phyloP scores from a whole-genome alignment of 2,113 vertebrate species.

The Oryzias javanicus region DNA sequence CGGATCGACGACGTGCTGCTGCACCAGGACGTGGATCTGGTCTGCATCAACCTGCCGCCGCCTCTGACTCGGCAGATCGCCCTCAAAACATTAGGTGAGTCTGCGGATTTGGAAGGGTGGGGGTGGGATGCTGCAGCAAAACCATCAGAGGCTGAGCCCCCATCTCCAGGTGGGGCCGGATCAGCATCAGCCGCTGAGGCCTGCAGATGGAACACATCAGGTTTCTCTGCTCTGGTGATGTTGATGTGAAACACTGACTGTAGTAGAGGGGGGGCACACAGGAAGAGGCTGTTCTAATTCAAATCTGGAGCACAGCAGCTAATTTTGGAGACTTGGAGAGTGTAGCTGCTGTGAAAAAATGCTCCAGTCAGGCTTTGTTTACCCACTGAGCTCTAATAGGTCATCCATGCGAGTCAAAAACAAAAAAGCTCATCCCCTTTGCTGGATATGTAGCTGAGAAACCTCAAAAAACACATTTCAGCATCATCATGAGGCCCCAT shows the following conservation, averaged over 20 bases:
- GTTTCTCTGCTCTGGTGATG: no score
- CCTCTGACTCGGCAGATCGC: conserved; percentile 95
- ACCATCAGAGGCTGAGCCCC: no score
- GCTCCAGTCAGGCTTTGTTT: conserved; percentile 37
- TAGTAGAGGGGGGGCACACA: background rate
- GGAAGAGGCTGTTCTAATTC: conserved; percentile 39
- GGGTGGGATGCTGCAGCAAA: background rate
- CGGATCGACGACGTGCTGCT: conserved; percentile 96
- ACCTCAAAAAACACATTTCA: no score
- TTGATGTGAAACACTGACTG: no score
- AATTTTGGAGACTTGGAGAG: conserved; percentile 44
- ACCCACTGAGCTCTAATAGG: conserved; percentile 19
- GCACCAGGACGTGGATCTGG: conserved; percentile 96
- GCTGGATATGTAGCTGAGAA: background rate
- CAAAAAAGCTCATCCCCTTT: conserved; percentile 8
- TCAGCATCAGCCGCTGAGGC: no score
- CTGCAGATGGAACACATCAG: background rate
- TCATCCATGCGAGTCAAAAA: conserved; percentile 21
- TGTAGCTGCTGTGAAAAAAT: conserved; percentile 21
- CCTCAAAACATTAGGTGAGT: conserved; percentile 95
- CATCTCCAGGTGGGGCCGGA: no score
- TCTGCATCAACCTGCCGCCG: conserved; percentile 97
- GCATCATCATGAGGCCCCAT: background rate
- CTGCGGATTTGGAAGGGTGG: conserved; percentile 3
- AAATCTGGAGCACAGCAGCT: conserved; percentile 47